Evolutionary conservation across 1,140 invertebrate species (phyloP), one percentile per base, ranked within the genome.

Genomic region (Periplaneta americana): DNA sequence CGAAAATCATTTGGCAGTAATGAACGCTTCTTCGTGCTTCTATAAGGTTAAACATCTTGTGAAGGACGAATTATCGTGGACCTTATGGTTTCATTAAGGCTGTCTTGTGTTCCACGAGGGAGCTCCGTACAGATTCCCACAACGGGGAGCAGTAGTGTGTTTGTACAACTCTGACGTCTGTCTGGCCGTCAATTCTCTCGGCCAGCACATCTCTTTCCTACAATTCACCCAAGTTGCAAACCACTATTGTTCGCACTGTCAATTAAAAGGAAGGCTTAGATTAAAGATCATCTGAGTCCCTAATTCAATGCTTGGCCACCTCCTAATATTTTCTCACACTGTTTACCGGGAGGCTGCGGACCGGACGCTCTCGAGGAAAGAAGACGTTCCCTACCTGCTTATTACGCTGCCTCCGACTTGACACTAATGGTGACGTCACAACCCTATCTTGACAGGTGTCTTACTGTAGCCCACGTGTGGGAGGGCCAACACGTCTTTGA

Each of bases 391-490:
- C 48, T 34, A 77, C 75, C 75, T 36, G 75, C 75, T 77, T 77
- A 77, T 77, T 77, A 77, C 6, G 2, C 75, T 36, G 75, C 15
- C 75, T 33, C 31, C 2, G 22, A 34, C 33, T 34, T 77, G 75
- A 77, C 75, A 36, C 75, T 77, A 77, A 77, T 77, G 35, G 31
- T 36, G 33, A 34, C 75, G 33, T 77, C 75, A 34, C 31, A 66
- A n/a, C 22, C n/a, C 22, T 66, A 66, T 66, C 48, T 66, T 77
- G 75, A 77, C 75, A 77, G 75, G 15, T 77, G 75, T 66, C 48
- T 66, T 66, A n/a, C 48, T 66, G 48, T 6, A 4, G 8, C 48
- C n/a, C 48, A 66, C 22, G 48, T 66, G 48, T 66, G 31, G 75
- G 75, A 36, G 33, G 75, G 75, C 75, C 33, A 77, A 34, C 31